Conservation (phyloP, 2,797 vertebrate species). For the Carapus acus region DNA sequence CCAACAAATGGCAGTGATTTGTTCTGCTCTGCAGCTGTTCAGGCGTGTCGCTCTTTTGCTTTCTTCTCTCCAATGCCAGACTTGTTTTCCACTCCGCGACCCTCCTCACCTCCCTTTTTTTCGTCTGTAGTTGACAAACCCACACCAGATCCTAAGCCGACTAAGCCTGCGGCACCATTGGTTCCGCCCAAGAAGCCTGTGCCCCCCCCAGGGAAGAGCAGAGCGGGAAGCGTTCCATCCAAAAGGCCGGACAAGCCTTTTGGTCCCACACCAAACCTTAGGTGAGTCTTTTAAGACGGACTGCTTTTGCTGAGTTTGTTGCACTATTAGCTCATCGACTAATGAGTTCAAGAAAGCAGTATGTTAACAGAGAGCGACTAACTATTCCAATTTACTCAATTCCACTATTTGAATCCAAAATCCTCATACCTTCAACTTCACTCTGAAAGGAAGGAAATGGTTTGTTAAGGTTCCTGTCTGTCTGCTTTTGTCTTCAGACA, state of each 20-base stretch:
- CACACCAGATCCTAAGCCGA: constrained; percentile 75
- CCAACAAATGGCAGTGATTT: background rate
- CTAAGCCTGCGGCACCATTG: constrained; percentile 84
- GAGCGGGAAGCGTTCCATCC: constrained; percentile 70
- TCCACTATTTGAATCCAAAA: too few relatives aligned
- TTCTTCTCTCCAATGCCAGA: too few relatives aligned
- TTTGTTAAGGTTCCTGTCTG: background rate
- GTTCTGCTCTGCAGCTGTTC: background rate
- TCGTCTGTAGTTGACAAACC: constrained; percentile 82
- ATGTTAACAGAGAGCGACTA: too few relatives aligned
- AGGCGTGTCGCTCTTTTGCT: too few relatives aligned
- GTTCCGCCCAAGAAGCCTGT: constrained; percentile 91
- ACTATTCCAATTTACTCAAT: too few relatives aligned
- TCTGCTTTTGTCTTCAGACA: constrained; percentile 66
- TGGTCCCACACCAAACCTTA: constrained; percentile 66
- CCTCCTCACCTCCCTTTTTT: too few relatives aligned
- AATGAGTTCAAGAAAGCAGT: too few relatives aligned
- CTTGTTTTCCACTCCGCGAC: too few relatives aligned
- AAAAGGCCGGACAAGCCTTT: constrained; percentile 88
- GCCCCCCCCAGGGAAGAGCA: constrained; percentile 79
- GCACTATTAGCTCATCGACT: too few relatives aligned
- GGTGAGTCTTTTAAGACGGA: too few relatives aligned
- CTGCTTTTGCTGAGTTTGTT: too few relatives aligned
- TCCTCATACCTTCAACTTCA: background rate
- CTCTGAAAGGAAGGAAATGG: background rate